Evolutionary conservation across 2,888 invertebrate species (phyloP).

Genomic region (Agriopis aurantiaria): DNA sequence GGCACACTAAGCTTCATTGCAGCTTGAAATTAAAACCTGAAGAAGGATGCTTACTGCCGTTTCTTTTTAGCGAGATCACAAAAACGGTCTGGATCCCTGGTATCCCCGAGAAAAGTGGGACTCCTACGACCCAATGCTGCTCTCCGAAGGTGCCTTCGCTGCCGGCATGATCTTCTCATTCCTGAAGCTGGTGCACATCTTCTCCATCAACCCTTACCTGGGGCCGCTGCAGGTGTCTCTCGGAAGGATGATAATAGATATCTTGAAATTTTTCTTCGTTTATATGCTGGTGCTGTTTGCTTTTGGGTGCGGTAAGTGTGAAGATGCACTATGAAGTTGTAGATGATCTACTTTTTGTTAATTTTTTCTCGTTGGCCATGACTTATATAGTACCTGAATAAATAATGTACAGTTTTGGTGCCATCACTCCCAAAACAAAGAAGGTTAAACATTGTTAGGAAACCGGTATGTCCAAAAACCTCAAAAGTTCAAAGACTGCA

Average conservation of each 20-base stretch:
- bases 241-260: slow-evolving; percentile 97
- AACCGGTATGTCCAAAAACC: too few relatives aligned
- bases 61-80: slow-evolving; percentile 88
- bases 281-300: slow-evolving; percentile 97
- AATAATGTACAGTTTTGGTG: too few relatives aligned
- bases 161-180: slow-evolving; percentile 99
- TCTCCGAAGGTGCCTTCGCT: slow-evolving; percentile 97
- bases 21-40: too few relatives aligned
- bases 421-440: too few relatives aligned
- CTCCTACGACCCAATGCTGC: slow-evolving; percentile 97
- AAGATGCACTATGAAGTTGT: too few relatives aligned
- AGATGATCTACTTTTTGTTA: too few relatives aligned
- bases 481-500: too few relatives aligned
- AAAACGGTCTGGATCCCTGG: slow-evolving; percentile 91
- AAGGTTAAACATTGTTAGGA: too few relatives aligned
- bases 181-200: slow-evolving; percentile 97
- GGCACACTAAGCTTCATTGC: too few relatives aligned
- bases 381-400: too few relatives aligned
- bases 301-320: slow-evolving; percentile 95
- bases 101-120: slow-evolving; percentile 97
- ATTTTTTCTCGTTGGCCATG: too few relatives aligned
- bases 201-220: slow-evolving; percentile 98
- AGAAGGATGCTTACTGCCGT: too few relatives aligned
- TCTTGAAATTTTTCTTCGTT: slow-evolving; percentile 98
- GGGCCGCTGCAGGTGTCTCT: slow-evolving; percentile 97